phyloP scores from a whole-genome alignment of 2,113 vertebrate species.

The Rousettus leschenaultii region DNA sequence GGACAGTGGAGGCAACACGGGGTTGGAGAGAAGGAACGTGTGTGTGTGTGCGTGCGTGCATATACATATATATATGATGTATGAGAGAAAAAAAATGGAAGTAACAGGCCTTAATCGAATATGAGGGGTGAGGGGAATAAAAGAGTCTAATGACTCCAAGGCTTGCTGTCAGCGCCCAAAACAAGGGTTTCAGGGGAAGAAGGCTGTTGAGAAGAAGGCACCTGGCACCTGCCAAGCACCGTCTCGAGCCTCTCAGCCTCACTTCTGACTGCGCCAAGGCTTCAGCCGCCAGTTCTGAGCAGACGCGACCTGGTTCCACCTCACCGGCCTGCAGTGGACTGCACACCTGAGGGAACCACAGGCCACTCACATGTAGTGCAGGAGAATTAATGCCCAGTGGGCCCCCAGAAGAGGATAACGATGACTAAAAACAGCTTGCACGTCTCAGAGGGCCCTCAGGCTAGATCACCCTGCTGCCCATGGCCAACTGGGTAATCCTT shows the following conservation, averaged over 20 bases:
- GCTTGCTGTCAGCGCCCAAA: neutral
- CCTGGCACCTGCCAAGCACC: neutral
- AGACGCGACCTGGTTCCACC: neutral
- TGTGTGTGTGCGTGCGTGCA: no score
- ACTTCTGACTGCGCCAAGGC: neutral
- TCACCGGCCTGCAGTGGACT: neutral
- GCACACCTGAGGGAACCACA: neutral
- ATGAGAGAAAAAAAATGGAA: neutral
- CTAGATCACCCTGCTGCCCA: neutral
- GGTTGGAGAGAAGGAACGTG: neutral
- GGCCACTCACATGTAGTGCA: neutral
- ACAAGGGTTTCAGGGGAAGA: neutral
- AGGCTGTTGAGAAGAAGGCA: neutral
- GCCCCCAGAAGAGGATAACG: neutral
- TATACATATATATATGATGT: rapidly evolving
- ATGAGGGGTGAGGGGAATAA: neutral
- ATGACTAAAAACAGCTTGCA: neutral
- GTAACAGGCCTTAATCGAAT: neutral
- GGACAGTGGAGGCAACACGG: neutral
- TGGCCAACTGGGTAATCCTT: neutral
- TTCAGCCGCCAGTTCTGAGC: neutral
- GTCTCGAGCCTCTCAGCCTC: neutral
- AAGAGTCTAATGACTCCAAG: neutral
- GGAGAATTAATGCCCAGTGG: neutral
- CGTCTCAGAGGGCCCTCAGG: neutral